Conservation (phyloP, 1,140 invertebrate species). For the Ectropis grisescens region DNA sequence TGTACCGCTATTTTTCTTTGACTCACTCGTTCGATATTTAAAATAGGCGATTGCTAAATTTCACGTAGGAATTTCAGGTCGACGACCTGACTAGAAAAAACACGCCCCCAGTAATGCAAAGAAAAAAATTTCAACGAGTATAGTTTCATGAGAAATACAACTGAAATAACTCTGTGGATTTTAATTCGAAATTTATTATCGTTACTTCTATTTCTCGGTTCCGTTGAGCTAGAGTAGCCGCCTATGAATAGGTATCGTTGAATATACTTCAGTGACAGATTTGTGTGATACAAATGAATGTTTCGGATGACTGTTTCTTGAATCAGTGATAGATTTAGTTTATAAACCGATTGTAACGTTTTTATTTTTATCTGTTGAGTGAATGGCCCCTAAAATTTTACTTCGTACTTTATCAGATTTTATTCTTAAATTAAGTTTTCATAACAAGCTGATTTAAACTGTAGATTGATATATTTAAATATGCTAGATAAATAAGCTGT, state of each 20-base stretch:
- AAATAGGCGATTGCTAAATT: slow-evolving; percentile 39
- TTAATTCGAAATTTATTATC: slow-evolving; percentile 62
- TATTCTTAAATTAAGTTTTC: no score
- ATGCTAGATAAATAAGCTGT: no score
- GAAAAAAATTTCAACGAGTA: slow-evolving; percentile 27
- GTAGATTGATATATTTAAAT: no score
- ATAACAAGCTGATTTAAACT: no score
- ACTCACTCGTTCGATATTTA: slow-evolving; percentile 10
- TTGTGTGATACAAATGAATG: slow-evolving; percentile 56
- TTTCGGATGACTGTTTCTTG: slow-evolving; percentile 37
- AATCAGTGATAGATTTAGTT: slow-evolving; percentile 21
- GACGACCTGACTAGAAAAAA: slow-evolving; percentile 27
- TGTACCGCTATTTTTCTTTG: no score
- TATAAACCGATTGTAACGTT: slow-evolving; percentile 3
- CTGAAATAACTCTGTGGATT: slow-evolving; percentile 33
- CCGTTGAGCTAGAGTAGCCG: slow-evolving; percentile 36
- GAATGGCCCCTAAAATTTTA: no score
- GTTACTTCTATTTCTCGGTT: slow-evolving; percentile 56
- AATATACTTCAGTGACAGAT: slow-evolving; percentile 55
- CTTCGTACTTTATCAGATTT: no score
- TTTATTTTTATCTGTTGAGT: not conserved
- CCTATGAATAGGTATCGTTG: slow-evolving; percentile 52
- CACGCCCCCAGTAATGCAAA: slow-evolving; percentile 31
- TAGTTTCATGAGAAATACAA: slow-evolving; percentile 27
- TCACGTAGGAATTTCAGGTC: slow-evolving; percentile 48